Evolutionary conservation across 2,113 vertebrate genomes (phyloP).

Genomic region (Gallinago paraguaiae): DNA sequence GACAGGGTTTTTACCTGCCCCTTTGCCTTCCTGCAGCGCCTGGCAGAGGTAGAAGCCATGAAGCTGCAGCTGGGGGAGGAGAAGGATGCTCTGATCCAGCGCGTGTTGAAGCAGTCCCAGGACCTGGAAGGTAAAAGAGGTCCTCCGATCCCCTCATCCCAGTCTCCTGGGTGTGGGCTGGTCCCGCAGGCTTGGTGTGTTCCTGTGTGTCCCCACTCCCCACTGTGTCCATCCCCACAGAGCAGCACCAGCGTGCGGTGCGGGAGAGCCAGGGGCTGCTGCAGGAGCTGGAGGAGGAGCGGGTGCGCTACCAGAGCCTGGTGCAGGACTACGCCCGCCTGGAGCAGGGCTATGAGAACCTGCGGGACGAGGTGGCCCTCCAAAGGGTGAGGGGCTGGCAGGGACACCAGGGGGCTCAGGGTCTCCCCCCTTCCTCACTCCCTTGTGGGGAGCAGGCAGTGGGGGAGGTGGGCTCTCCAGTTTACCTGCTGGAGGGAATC

Average conservation of each 20-base stretch:
- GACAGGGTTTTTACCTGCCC: neutral
- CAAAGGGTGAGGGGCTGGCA: constrained; percentile 63
- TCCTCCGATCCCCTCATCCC: too few relatives aligned
- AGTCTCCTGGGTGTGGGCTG: rapidly evolving
- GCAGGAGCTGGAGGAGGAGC: constrained; percentile 75
- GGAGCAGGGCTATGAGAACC: constrained; percentile 82
- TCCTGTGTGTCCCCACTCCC: neutral
- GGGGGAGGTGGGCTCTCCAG: neutral
- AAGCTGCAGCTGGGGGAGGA: neutral
- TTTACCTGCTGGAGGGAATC: neutral
- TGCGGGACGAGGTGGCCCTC: constrained; percentile 75
- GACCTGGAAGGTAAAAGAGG: neutral
- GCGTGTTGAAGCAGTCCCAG: neutral
- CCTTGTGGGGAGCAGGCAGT: too few relatives aligned
- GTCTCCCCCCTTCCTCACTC: neutral
- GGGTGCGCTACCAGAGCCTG: constrained; percentile 74
- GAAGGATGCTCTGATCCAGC: neutral
- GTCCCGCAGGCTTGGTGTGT: neutral
- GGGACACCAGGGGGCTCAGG: rapidly evolving
- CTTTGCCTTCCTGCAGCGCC: rapidly evolving
- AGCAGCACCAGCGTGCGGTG: neutral
- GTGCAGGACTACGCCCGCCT: constrained; percentile 77
- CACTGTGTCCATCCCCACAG: neutral
- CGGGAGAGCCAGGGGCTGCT: constrained; percentile 47
- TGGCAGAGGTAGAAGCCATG: neutral